Base-by-base conservation (phyloP, 2,113 vertebrate species). In the Struthidea cinerea region DNA sequence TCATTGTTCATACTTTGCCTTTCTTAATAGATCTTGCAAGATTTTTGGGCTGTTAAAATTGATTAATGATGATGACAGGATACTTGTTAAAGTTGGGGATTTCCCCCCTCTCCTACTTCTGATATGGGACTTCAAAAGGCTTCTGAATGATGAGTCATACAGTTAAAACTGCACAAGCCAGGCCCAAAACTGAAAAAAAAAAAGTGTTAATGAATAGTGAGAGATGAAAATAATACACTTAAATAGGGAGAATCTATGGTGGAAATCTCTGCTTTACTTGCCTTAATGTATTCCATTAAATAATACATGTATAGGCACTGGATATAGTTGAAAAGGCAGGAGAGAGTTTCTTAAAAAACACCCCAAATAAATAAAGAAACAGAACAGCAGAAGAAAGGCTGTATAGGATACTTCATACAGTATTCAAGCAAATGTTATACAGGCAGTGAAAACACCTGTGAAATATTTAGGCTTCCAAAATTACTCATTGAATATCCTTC, bases 101-200 rank as follows among this genome's bases (percentile, higher is more conserved):
- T 49, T 91, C 75, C 28, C 21, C n/a, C 9, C 3, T 42, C 17
- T 73, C 13, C 42, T 73, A 15, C 42, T 79, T 82, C 63, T 90
- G 67, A 67, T 73, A 8, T 32, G 26, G 26, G 16, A 90, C 76
- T 92, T 96, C 84, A 93, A 89, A 96, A 96, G 39, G 24, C 41
- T 81, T 85, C 52, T 60, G 65, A 90, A 71, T 2, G 5, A 63
- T 95, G 89, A 96, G 24, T 96, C 89, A 85, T 68, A 35, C 12
- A 78, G 67, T 50, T 89, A 78, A 86, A 35, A 87, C 19, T 49
- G 22, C 52, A 83, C 47, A 85, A 92, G 46, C 32, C 20, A 73
- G 33, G 10, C 68, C 69, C 44, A 77, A 89, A 94, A 50, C 50
- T 81, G 55, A 79, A 68, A 26, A 21, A 63, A n/a, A n/a, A 35